Conservation (phyloP, 2,888 invertebrate genomes). For the Philereme vetulata region DNA sequence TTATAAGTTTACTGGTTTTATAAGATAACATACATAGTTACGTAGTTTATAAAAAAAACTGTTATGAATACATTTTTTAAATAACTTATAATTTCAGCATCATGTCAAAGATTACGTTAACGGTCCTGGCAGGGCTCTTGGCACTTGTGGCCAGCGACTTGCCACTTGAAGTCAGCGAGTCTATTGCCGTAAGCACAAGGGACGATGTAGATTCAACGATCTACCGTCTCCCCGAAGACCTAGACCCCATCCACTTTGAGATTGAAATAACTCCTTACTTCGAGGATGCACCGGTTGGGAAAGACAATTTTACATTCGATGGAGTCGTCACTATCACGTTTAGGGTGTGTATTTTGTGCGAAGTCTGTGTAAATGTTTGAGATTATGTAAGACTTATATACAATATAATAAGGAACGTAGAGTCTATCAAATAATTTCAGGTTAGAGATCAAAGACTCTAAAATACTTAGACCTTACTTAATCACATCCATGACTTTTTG, state of each 20-base stretch:
- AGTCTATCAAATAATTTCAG: too few species aligned
- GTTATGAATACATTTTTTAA: not conserved
- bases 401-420: too few species aligned
- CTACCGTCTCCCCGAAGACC: slow-evolving; percentile 50
- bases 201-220: slow-evolving; percentile 36
- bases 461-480: too few species aligned
- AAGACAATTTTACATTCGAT: slow-evolving; percentile 70
- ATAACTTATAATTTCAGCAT: slow-evolving; percentile 39
- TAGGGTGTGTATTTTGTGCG: slow-evolving; percentile 49
- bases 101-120: slow-evolving; percentile 52
- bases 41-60: too few species aligned
- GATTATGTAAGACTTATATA: too few species aligned
- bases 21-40: too few species aligned
- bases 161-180: slow-evolving; percentile 57
- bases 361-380: too few species aligned
- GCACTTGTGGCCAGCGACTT: slow-evolving; percentile 55
- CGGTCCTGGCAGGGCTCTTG: slow-evolving; percentile 52
- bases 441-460: too few species aligned
- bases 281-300: slow-evolving; percentile 51
- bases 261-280: slow-evolving; percentile 76
- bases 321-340: slow-evolving; percentile 71
- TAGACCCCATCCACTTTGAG: not conserved
- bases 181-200: slow-evolving; percentile 35
- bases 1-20: too few species aligned
- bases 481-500: too few species aligned